Conservation (phyloP, 2,888 invertebrate genomes). For the Nasonovia ribisnigri region DNA sequence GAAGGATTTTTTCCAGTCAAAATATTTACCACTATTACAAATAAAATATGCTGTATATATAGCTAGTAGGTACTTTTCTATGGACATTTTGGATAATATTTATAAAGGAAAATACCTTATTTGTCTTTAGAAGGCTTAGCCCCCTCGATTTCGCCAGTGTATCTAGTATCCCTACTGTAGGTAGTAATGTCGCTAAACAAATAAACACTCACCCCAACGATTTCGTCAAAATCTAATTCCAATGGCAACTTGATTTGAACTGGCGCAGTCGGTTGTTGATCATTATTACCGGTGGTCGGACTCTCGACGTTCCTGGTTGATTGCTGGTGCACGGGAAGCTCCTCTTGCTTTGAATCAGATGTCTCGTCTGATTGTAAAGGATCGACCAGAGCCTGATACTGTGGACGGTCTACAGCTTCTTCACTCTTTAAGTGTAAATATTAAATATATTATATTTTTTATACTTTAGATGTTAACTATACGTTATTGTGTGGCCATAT, state of each 20-base stretch:
- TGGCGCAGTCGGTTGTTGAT: slow-evolving; percentile 74
- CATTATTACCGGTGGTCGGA: slow-evolving; percentile 67
- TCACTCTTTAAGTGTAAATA: slow-evolving; percentile 63
- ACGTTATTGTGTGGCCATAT: background rate
- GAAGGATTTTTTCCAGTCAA: background rate
- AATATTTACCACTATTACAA: background rate
- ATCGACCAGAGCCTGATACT: slow-evolving; percentile 69
- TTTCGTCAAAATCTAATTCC: slow-evolving; percentile 85
- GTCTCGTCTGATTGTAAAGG: slow-evolving; percentile 69
- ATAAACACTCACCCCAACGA: slow-evolving; percentile 78
- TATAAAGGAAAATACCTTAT: background rate
- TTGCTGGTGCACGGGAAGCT: slow-evolving; percentile 70
- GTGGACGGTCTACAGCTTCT: slow-evolving; percentile 68
- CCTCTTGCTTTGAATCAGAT: slow-evolving; percentile 68
- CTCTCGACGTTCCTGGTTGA: slow-evolving; percentile 67
- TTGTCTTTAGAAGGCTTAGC: background rate
- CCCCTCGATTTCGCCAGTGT: background rate
- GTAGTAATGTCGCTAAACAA: background rate
- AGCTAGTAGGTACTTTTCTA: background rate
- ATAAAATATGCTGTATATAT: background rate
- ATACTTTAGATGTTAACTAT: background rate
- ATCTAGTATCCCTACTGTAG: background rate
- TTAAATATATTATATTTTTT: background rate
- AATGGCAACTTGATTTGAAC: slow-evolving; percentile 82
- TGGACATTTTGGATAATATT: background rate